Percentiles rank a stretch among this genome's conserved stretches.
These are phyloP conservation scores for Mythimna ferrago DNA, from an alignment of 2,888 invertebrate species.

Conservation along the genomic window DNA sequence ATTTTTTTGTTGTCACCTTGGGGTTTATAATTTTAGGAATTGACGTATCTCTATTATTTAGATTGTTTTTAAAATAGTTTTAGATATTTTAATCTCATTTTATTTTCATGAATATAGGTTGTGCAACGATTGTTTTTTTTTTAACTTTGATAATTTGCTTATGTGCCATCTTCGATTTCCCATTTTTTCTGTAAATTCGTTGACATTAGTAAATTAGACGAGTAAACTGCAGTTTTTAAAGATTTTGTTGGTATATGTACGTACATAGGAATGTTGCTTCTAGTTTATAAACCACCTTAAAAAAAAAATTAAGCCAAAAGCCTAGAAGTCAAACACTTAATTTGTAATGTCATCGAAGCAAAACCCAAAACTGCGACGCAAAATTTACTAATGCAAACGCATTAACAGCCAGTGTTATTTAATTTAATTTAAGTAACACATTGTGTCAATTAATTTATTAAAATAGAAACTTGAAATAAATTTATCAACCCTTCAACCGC, in stretches of 20 bases:
- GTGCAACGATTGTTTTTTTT: conserved; percentile 77
- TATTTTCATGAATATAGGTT: conserved; percentile 74
- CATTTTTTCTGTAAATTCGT: conserved; percentile 31
- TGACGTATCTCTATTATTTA: conserved; percentile 63
- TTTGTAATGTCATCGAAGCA: neutral
- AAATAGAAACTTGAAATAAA: conserved; percentile 45
- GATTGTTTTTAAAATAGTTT: conserved; percentile 55
- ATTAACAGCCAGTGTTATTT: conserved; percentile 58
- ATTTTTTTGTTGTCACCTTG: conserved; percentile 59
- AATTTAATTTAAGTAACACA: conserved; percentile 60
- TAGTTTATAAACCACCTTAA: neutral
- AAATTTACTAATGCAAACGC: conserved; percentile 35
- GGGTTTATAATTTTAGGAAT: conserved; percentile 61
- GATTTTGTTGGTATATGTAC: neutral
- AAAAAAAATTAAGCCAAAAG: conserved; percentile 2
- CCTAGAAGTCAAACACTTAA: neutral
- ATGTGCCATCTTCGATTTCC: conserved; percentile 66
- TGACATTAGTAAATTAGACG: conserved; percentile 33
- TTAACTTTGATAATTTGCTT: conserved; percentile 47
- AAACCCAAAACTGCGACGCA: neutral
- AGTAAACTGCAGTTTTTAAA: neutral
- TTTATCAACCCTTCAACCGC: conserved; percentile 17
- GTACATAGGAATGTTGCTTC: neutral
- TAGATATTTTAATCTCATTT: conserved; percentile 65
- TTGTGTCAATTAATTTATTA: conserved; percentile 76